Evolutionary conservation across 2,888 invertebrate genomes (phyloP), one percentile per base, ranked within the genome.

Genomic region (Apamea sordens): DNA sequence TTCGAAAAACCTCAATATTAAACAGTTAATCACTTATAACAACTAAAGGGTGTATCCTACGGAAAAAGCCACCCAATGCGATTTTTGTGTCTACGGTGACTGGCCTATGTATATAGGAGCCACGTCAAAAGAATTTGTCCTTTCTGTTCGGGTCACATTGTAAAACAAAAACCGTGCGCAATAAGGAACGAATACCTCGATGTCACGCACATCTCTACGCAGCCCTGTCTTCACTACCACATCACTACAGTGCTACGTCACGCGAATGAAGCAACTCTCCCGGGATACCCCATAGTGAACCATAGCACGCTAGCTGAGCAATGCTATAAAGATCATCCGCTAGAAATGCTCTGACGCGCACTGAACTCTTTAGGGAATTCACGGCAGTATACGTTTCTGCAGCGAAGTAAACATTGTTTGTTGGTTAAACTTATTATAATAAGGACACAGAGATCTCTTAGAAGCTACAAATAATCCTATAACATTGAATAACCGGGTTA

Each of bases 301-400:
- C 28, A 44, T n/a, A 50, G 71, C 63, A 78, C 36, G 77, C 67
- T n/a, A 50, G 24, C 77, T 61, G 69, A 63, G n/a, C 44, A 79
- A 71, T 36, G 53, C 15, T 8, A 36, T 65, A 65, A 64, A 65
- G 36, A 72, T 79, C 36, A 77, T 77, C 18, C 36, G 10, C 21
- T 28, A 59, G 47, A 50, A 69, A 61, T 61, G 21, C 28, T 59
- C 36, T 18, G 53, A 15, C 18, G 21, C 13, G 13, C 5, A 8
- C n/a, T 11, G 2, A 41, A 21, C n/a, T 2, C 21, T 21, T 28
- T 3, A n/a, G 8, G 13, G n/a, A 56, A 32, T 79, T 71, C 21
- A 44, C 11, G 24, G 41, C 41, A 8, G 5, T 21, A 32, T 11
- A 44, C 32, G 2, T 63, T 44, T 56, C n/a, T 53, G 44, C 18